A percentile compares a stretch with the other conserved stretches of the same genome.
These are phyloP conservation scores for Malthinus seriepunctatus DNA, from an alignment of 2,888 invertebrate species.

Conservation along the genomic window DNA sequence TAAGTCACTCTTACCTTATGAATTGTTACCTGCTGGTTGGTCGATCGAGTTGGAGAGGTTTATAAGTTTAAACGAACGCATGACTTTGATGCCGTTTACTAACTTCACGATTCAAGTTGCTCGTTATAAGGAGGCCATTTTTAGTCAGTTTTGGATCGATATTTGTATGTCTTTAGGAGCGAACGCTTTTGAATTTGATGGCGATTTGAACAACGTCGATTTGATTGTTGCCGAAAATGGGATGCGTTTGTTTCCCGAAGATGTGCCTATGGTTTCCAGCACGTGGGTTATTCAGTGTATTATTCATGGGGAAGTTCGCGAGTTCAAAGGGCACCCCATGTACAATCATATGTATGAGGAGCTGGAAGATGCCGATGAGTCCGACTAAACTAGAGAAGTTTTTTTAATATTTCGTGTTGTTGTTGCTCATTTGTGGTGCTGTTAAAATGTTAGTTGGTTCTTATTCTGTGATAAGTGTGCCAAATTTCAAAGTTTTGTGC, in stretches of 20 bases:
- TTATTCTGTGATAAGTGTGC: too few relatives aligned
- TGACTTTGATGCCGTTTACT: slow-evolving; percentile 46
- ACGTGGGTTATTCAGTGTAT: slow-evolving; percentile 72
- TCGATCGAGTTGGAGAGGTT: slow-evolving; percentile 58
- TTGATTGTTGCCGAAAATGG: slow-evolving; percentile 66
- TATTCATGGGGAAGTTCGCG: slow-evolving; percentile 59
- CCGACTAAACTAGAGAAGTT: too few relatives aligned
- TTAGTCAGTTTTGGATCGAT: slow-evolving; percentile 65
- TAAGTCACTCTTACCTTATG: slow-evolving; percentile 52
- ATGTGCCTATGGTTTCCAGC: slow-evolving; percentile 68
- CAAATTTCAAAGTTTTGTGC: too few relatives aligned
- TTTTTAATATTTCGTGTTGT: too few relatives aligned
- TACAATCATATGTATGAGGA: slow-evolving; percentile 19
- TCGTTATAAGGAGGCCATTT: slow-evolving; percentile 54
- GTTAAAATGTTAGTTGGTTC: too few relatives aligned
- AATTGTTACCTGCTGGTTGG: slow-evolving; percentile 66
- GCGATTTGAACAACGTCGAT: slow-evolving; percentile 33
- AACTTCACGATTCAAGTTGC: slow-evolving; percentile 44
- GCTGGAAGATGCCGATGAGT: too few relatives aligned
- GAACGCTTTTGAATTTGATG: slow-evolving; percentile 1
- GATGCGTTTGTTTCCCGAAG: slow-evolving; percentile 64
- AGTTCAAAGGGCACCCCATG: slow-evolving; percentile 21
- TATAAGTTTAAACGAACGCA: slow-evolving; percentile 48
- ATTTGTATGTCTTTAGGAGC: slow-evolving; percentile 58
- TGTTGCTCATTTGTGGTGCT: too few relatives aligned